These are phyloP conservation scores for Pasiphila rectangulata DNA, from an alignment of 2,888 invertebrate species.

Conservation along the genomic window DNA sequence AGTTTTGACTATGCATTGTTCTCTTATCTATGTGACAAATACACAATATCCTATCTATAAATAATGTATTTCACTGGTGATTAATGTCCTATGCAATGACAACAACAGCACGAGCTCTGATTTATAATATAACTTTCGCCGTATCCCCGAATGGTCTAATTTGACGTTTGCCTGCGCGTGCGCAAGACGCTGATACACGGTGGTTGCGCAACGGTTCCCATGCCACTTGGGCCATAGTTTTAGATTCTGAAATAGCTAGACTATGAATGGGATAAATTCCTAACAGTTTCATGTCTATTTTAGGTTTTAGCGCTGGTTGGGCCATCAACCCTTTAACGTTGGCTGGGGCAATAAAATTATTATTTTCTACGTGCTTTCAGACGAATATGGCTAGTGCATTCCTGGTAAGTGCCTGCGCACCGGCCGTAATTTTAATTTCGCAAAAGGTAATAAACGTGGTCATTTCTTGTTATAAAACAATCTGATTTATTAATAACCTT, in stretches of 20 bases:
- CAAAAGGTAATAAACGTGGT: constrained; percentile 17
- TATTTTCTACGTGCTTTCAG: constrained; percentile 21
- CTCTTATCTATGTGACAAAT: constrained; percentile 34
- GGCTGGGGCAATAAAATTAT: constrained; percentile 23
- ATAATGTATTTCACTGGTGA: constrained; percentile 43
- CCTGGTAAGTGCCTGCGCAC: constrained; percentile 13
- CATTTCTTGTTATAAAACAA: constrained; percentile 5
- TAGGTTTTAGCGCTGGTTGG: constrained; percentile 32
- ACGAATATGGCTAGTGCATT: constrained; percentile 17
- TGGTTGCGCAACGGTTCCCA: constrained; percentile 37
- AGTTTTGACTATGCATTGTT: constrained; percentile 31
- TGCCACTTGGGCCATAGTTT: constrained; percentile 25
- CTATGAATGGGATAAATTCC: constrained; percentile 53
- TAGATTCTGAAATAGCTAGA: constrained; percentile 33
- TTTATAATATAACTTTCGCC: constrained; percentile 69
- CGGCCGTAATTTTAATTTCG: constrained; percentile 18
- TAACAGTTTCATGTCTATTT: constrained; percentile 49
- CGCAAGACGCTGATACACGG: constrained; percentile 34
- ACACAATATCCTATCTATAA: constrained; percentile 33
- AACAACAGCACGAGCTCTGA: constrained; percentile 54
- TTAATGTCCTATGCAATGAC: constrained; percentile 52
- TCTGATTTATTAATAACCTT: constrained; percentile 15
- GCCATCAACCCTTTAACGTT: constrained; percentile 23
- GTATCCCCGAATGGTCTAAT: constrained; percentile 63
- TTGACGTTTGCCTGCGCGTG: constrained; percentile 51